Conservation (phyloP, 2,113 vertebrate species). For the Spea multiplicata region DNA sequence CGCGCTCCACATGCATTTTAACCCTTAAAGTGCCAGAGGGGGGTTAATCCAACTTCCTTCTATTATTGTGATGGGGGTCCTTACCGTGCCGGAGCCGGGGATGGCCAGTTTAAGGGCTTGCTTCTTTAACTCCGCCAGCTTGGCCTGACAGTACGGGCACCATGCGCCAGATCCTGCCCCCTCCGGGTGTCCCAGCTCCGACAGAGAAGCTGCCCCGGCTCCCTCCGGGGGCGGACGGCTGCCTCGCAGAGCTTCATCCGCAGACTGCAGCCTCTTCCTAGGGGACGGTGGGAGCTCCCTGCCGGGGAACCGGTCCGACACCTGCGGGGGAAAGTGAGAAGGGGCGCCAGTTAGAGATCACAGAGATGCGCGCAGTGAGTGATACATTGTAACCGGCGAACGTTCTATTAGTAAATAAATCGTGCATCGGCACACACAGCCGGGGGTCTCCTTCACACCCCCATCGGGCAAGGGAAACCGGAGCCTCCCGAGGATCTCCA, state of each 20-base stretch:
- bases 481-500: no score
- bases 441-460: no score
- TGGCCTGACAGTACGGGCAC: slow-evolving; percentile 83
- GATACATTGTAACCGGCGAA: no score
- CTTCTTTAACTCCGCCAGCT: slow-evolving; percentile 80
- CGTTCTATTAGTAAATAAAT: no score
- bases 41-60: no score
- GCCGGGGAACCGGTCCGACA: slow-evolving; percentile 73
- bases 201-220: slow-evolving; percentile 74
- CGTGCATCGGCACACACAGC: no score
- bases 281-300: slow-evolving; percentile 66
- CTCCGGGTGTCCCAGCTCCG: slow-evolving; percentile 67
- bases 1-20: no score
- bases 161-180: slow-evolving; percentile 65
- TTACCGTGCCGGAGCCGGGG: slow-evolving; percentile 77
- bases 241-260: slow-evolving; percentile 73
- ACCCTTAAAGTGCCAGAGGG: background rate
- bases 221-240: slow-evolving; percentile 88
- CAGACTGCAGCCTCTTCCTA: slow-evolving; percentile 71
- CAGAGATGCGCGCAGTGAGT: no score
- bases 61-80: slow-evolving; percentile 17
- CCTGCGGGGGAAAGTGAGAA: slow-evolving; percentile 60
- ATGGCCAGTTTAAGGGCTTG: slow-evolving; percentile 78
- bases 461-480: no score
- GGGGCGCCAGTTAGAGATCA: background rate